A percentile compares a stretch with the other conserved stretches of the same genome.
phyloP scores from a whole-genome alignment of 2,888 invertebrate species.

The Geophilus truncorum region DNA sequence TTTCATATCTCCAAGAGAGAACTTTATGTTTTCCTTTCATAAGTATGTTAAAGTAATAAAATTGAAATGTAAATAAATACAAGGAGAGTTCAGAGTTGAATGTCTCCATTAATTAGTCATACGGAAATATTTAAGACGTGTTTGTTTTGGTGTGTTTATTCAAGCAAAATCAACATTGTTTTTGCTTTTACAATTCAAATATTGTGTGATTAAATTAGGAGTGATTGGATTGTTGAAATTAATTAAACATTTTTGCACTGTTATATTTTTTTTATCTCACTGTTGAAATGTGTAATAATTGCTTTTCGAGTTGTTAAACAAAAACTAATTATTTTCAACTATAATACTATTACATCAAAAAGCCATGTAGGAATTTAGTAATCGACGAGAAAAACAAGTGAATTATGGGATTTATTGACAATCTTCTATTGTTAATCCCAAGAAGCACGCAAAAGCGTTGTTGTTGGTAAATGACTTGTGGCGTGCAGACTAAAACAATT shows the following conservation, averaged over 20 bases:
- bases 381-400: neutral
- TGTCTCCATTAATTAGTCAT: neutral
- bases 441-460: neutral
- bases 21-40: neutral
- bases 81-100: neutral
- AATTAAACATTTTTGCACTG: too few species aligned
- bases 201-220: too few species aligned
- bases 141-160: neutral
- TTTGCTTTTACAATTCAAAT: neutral
- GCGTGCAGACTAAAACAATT: neutral
- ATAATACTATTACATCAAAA: too few species aligned
- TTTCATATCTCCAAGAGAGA: neutral
- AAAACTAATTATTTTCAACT: too few species aligned
- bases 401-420: neutral
- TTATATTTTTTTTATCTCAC: too few species aligned
- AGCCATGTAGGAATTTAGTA: too few species aligned
- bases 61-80: neutral
- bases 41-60: neutral
- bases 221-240: too few species aligned
- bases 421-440: neutral
- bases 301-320: too few species aligned
- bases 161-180: neutral
- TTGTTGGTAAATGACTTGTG: neutral
- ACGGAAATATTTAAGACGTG: neutral
- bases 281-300: too few species aligned